These are phyloP conservation scores for Myotis pilosus DNA, from an alignment of 2,797 vertebrate genomes.

Conservation along the genomic window DNA sequence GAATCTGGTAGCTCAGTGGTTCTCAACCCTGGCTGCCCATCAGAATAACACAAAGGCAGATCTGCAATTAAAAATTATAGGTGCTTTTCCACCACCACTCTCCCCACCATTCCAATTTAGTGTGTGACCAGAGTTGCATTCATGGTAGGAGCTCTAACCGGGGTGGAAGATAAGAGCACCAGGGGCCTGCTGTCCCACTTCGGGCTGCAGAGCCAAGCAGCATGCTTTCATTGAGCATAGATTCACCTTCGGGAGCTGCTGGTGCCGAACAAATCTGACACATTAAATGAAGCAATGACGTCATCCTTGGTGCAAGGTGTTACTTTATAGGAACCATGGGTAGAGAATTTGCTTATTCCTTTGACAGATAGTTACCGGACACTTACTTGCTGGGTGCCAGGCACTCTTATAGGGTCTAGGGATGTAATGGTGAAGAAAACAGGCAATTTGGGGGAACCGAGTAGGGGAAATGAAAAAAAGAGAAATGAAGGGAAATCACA, in stretches of 20 bases:
- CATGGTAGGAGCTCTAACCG: background rate
- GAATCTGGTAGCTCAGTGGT: background rate
- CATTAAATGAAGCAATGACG: background rate
- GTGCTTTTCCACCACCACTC: background rate
- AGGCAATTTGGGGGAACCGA: background rate
- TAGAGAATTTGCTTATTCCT: background rate
- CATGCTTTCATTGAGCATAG: rapidly evolving
- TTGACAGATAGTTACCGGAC: background rate
- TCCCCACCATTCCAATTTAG: background rate
- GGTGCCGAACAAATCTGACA: background rate
- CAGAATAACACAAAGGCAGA: background rate
- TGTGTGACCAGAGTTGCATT: background rate
- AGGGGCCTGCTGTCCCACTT: background rate
- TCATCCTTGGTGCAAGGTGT: background rate
- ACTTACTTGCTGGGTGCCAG: background rate
- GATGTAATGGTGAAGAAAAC: background rate
- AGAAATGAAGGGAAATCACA: constrained; percentile 3
- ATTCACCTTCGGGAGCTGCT: background rate
- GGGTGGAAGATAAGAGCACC: background rate
- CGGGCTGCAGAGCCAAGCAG: background rate
- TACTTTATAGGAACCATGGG: background rate
- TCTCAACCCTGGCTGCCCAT: background rate
- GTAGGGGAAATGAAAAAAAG: background rate
- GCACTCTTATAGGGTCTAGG: background rate
- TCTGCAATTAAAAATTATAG: background rate